Conservation (phyloP, 1,140 invertebrate genomes). For the Megalopta genalis region DNA sequence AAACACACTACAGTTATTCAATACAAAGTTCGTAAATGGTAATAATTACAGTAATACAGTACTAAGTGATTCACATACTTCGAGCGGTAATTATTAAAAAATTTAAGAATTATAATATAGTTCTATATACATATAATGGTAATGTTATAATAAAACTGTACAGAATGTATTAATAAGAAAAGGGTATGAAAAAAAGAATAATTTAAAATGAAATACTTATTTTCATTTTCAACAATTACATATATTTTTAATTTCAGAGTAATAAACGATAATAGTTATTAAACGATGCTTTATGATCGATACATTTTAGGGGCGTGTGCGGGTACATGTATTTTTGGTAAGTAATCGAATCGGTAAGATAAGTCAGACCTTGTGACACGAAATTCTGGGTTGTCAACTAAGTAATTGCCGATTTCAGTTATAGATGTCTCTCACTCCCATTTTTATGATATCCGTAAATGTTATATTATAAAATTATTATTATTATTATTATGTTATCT, state of each 20-base stretch:
- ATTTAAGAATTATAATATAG: slow-evolving; percentile 4
- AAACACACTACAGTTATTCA: slow-evolving; percentile 4
- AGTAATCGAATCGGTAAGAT: too few species aligned
- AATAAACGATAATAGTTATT: neutral
- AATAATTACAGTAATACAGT: slow-evolving; percentile 20
- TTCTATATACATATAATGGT: slow-evolving; percentile 9
- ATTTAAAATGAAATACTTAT: neutral
- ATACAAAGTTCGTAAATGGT: slow-evolving; percentile 19
- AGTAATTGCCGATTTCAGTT: too few species aligned
- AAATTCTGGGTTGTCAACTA: too few species aligned
- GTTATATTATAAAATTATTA: too few species aligned
- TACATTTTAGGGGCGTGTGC: too few species aligned
- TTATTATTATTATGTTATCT: too few species aligned
- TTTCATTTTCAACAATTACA: neutral
- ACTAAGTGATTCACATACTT: neutral
- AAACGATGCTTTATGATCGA: too few species aligned
- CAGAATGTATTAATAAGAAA: slow-evolving; percentile 32
- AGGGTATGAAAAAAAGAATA: slow-evolving; percentile 10
- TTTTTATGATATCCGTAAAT: too few species aligned
- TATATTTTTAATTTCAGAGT: neutral
- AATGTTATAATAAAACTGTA: slow-evolving; percentile 25
- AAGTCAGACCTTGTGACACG: too few species aligned
- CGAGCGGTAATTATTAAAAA: slow-evolving; percentile 21
- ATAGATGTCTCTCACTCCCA: too few species aligned
- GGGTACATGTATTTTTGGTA: too few species aligned